Conservation (phyloP, 2,888 invertebrate species). For the Sesamia inferens region DNA sequence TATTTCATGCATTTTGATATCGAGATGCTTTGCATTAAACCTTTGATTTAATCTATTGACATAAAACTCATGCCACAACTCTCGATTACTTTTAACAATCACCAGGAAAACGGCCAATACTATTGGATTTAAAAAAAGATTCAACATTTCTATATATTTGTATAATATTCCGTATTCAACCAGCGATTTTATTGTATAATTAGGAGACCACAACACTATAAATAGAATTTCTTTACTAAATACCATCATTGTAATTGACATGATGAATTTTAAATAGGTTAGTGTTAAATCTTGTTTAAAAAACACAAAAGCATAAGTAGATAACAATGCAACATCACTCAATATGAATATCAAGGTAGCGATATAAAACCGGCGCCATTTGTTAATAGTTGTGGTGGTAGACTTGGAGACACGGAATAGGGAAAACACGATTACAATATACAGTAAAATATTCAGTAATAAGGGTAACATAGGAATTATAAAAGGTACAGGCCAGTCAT, state of each 20-base stretch:
- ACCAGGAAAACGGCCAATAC: neutral
- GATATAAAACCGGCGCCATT: slow-evolving; percentile 2
- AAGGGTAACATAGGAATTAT: neutral
- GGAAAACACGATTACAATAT: neutral
- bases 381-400: neutral
- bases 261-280: too few species aligned
- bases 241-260: too few species aligned
- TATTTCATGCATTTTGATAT: too few species aligned
- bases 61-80: neutral
- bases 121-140: neutral
- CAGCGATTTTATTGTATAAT: neutral
- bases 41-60: neutral
- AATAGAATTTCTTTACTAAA: too few species aligned
- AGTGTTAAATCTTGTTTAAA: neutral
- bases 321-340: neutral
- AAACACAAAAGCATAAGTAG: neutral
- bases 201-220: neutral
- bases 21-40: neutral
- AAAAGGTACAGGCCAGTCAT: neutral
- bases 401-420: neutral
- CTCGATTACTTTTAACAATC: neutral
- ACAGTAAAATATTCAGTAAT: neutral
- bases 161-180: too few species aligned
- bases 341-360: neutral
- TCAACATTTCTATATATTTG: neutral